These are phyloP conservation scores for Cephalopholis sonnerati DNA, from an alignment of 2,113 vertebrate species.

Conservation along the genomic window DNA sequence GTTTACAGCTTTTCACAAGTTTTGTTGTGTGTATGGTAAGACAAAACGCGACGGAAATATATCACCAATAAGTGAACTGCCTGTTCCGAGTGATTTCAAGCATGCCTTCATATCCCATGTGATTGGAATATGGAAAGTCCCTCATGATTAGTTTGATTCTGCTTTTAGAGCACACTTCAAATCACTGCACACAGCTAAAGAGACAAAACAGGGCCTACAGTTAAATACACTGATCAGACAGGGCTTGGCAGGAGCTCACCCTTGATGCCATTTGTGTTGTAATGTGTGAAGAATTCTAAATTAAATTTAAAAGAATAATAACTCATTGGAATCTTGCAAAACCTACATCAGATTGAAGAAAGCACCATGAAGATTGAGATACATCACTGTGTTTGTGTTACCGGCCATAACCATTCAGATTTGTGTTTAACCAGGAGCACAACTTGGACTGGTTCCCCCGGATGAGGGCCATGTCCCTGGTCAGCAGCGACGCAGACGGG, in stretches of 20 bases:
- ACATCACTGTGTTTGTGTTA: neutral
- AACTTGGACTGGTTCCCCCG: conserved; percentile 99
- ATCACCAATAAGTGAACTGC: conserved; percentile 8
- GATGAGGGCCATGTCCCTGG: conserved; percentile 98
- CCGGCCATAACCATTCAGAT: neutral
- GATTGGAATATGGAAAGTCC: conserved; percentile 71
- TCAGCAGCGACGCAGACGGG: conserved; percentile 96
- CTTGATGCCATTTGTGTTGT: neutral
- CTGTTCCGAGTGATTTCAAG: conserved; percentile 33
- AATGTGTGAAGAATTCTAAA: neutral
- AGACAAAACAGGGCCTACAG: conserved; percentile 24
- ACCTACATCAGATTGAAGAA: neutral
- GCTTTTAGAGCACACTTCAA: conserved; percentile 44
- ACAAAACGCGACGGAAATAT: neutral
- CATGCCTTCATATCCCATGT: conserved; percentile 56
- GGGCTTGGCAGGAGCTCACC: neutral
- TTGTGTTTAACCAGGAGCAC: conserved; percentile 87
- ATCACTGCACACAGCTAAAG: conserved; percentile 35
- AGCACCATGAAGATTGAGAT: neutral
- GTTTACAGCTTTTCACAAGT: neutral
- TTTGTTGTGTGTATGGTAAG: neutral
- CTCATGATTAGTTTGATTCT: conserved; percentile 52
- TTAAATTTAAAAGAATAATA: too few relatives aligned
- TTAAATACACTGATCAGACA: conserved; percentile 20
- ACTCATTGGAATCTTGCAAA: neutral